Percentiles rank a stretch among this genome's conserved stretches.
Conservation (phyloP, 2,888 invertebrate species). For the Melinaea marsaeus region DNA sequence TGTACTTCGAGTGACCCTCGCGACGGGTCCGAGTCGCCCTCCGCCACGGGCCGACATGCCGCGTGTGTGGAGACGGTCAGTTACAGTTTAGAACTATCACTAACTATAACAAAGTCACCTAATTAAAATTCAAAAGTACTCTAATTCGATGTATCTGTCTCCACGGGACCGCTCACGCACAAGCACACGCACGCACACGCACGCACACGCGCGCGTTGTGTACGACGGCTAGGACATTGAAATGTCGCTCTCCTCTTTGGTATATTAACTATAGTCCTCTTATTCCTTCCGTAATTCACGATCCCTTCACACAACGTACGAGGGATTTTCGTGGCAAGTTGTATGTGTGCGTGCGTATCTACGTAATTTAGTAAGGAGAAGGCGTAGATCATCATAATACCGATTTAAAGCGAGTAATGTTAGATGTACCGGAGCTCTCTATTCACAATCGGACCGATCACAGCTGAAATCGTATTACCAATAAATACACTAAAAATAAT, state of each 20-base stretch:
- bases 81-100: constrained; percentile 16
- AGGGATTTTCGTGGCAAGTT: background rate
- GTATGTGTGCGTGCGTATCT: too few relatives aligned
- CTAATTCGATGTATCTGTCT: constrained; percentile 73
- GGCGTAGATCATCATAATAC: constrained; percentile 10
- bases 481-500: constrained; percentile 74
- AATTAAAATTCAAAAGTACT: constrained; percentile 52
- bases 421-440: constrained; percentile 35
- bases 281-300: background rate
- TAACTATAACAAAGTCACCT: constrained; percentile 22
- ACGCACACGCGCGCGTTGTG: background rate
- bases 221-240: background rate
- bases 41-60: too few relatives aligned
- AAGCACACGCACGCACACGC: too few relatives aligned
- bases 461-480: constrained; percentile 66
- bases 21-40: too few relatives aligned
- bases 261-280: background rate
- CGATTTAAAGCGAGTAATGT: constrained; percentile 16
- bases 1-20: too few relatives aligned
- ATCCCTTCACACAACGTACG: background rate
- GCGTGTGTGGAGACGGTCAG: too few relatives aligned
- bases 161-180: constrained; percentile 24
- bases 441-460: constrained; percentile 54
- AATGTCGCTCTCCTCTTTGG: background rate
- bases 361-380: too few relatives aligned